Percentiles rank a stretch among this genome's conserved stretches.
Conservation (phyloP, 2,113 vertebrate species). For the Tenrec ecaudatus region DNA sequence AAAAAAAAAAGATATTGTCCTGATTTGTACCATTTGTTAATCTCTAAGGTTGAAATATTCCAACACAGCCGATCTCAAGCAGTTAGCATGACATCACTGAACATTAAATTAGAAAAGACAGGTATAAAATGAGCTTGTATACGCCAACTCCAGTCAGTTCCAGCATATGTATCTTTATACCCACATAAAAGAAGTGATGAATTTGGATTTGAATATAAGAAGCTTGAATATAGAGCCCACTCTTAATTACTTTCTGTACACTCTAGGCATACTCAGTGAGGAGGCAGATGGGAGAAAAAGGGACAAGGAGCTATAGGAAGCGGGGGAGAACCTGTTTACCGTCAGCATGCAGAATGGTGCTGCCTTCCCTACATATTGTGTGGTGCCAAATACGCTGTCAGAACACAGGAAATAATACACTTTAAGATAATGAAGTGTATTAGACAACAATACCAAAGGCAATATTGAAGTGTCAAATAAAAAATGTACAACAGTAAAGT, state of each 20-base stretch:
- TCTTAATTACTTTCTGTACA: background rate
- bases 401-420: constrained; percentile 40
- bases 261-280: background rate
- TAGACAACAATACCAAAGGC: constrained; percentile 70
- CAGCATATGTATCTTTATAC: background rate
- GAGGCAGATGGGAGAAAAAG: background rate
- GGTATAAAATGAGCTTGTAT: background rate
- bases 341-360: background rate
- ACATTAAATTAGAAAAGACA: background rate
- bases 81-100: background rate
- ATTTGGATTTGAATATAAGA: background rate
- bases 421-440: constrained; percentile 75
- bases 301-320: background rate
- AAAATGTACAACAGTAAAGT: constrained; percentile 61
- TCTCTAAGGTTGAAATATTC: background rate
- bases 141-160: background rate
- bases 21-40: background rate
- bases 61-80: background rate
- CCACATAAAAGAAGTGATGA: background rate
- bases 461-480: constrained; percentile 69
- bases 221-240: background rate
- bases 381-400: constrained; percentile 42
- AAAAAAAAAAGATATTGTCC: background rate
- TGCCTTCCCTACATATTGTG: background rate
- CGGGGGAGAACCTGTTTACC: background rate